phyloP scores from a whole-genome alignment of 1,140 invertebrate genomes.

The Propsilocerus akamusi region DNA sequence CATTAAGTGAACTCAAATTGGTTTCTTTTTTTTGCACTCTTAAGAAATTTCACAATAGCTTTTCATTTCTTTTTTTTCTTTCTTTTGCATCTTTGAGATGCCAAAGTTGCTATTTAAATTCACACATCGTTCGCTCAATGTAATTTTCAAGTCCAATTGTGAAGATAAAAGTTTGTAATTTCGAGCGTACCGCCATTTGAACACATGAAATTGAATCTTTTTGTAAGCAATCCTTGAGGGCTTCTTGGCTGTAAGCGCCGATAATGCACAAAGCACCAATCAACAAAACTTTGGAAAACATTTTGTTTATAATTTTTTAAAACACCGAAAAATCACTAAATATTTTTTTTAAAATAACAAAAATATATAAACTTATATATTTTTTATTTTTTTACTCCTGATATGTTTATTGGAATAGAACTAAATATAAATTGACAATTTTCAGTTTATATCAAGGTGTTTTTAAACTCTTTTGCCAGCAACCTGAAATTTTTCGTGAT shows the following conservation, averaged over 20 bases:
- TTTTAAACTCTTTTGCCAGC: conserved; percentile 1
- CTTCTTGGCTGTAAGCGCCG: background rate
- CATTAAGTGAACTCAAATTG: background rate
- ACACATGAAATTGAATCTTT: conserved; percentile 46
- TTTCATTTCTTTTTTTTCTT: too few species aligned
- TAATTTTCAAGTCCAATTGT: too few species aligned
- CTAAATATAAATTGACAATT: conserved; percentile 4
- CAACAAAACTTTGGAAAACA: conserved; percentile 10
- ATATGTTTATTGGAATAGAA: conserved; percentile 2
- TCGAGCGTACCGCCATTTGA: conserved; percentile 30
- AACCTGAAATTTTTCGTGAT: background rate
- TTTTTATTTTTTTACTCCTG: background rate
- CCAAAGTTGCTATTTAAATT: too few species aligned
- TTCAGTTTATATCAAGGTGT: background rate
- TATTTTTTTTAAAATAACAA: background rate
- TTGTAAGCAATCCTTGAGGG: conserved; percentile 29
- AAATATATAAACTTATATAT: conserved; percentile 5
- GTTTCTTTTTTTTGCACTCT: background rate
- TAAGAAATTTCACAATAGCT: background rate
- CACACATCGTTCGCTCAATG: too few species aligned
- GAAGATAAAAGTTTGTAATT: background rate
- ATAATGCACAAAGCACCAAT: conserved; percentile 1
- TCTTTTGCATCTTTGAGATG: too few species aligned
- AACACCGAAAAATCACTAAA: conserved; percentile 8
- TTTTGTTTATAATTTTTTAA: conserved; percentile 8